A percentile compares a stretch with the other conserved stretches of the same genome.
Conservation (phyloP, 1,140 invertebrate genomes). For the Xylocopa sonorina region DNA sequence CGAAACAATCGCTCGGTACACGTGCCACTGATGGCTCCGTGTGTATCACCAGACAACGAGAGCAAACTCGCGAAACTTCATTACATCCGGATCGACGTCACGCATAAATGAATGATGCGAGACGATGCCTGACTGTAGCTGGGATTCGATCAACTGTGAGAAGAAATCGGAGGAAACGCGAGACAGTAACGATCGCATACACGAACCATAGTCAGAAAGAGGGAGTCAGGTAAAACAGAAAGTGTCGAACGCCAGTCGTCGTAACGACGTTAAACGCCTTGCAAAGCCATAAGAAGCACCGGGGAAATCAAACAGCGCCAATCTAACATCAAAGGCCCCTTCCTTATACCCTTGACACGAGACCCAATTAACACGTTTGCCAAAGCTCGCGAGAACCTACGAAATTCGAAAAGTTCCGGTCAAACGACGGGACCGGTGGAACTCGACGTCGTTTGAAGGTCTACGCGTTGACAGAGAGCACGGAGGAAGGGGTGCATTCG, state of each 20-base stretch:
- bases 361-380: slow-evolving; percentile 49
- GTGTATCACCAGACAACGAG: neutral
- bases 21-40: slow-evolving; percentile 17
- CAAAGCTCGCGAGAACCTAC: slow-evolving; percentile 19
- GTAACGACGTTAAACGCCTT: slow-evolving; percentile 23
- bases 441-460: too few species aligned
- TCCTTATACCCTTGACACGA: slow-evolving; percentile 29
- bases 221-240: slow-evolving; percentile 12
- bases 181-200: neutral
- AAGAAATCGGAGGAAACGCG: too few species aligned
- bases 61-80: slow-evolving; percentile 30
- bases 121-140: neutral
- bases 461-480: neutral
- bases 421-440: neutral
- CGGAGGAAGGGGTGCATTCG: neutral
- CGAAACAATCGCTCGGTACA: slow-evolving; percentile 33
- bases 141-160: neutral
- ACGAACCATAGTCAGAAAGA: too few species aligned
- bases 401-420: slow-evolving; percentile 13
- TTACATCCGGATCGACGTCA: slow-evolving; percentile 1
- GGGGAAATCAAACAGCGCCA: slow-evolving; percentile 27
- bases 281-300: slow-evolving; percentile 8
- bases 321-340: slow-evolving; percentile 28
- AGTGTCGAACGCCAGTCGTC: neutral
- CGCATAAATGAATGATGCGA: neutral